Evolutionary conservation across 2,113 vertebrate genomes (phyloP).

Genomic region (Nycticryphes semicollaris): DNA sequence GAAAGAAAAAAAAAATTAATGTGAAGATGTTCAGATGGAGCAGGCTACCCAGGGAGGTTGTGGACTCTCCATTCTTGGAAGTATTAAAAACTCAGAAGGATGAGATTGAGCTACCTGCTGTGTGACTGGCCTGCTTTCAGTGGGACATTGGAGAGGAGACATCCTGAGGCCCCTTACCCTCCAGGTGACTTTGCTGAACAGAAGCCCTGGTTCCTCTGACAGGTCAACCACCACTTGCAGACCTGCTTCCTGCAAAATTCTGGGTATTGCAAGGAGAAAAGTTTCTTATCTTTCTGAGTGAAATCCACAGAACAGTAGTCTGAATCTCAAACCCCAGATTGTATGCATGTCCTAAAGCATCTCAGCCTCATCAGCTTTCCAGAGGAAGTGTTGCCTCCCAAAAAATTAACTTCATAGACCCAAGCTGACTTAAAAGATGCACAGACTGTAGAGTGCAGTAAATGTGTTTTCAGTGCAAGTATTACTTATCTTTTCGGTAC

Average conservation of each 20-base stretch:
- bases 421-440: background rate
- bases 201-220: background rate
- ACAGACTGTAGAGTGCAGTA: background rate
- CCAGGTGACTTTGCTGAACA: background rate
- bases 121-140: background rate
- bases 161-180: accelerated
- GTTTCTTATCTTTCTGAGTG: background rate
- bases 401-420: background rate
- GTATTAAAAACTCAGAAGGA: background rate
- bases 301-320: background rate
- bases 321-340: background rate
- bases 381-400: background rate
- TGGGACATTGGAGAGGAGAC: background rate
- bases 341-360: background rate
- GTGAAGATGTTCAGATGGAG: background rate
- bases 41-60: background rate
- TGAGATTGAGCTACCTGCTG: background rate
- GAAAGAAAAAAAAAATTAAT: background rate
- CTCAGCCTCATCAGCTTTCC: background rate
- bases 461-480: background rate
- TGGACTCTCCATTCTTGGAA: background rate
- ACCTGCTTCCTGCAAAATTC: background rate
- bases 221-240: background rate
- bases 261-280: background rate
- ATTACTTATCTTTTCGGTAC: background rate